A percentile compares a stretch with the other conserved stretches of the same genome.
Evolutionary conservation across 2,113 vertebrate genomes (phyloP).

Genomic region (Anarrhichthys ocellatus): DNA sequence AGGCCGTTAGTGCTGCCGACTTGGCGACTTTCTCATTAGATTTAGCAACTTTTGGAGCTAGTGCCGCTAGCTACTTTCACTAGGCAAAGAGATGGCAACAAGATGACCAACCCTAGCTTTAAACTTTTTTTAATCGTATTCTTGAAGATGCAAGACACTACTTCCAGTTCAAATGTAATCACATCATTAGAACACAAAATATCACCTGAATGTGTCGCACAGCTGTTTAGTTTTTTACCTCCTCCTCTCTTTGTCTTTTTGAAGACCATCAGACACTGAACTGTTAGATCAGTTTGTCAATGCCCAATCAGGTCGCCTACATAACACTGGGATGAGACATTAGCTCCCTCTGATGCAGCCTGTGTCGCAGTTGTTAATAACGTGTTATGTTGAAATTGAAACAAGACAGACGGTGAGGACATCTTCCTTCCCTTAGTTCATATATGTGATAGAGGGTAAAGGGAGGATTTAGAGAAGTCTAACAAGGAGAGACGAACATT

Average conservation of each 20-base stretch:
- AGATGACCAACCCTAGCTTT: no score
- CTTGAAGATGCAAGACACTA: background rate
- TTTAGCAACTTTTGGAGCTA: background rate
- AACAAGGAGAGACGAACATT: background rate
- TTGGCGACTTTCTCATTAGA: no score
- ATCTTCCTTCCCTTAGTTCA: background rate
- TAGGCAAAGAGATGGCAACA: background rate
- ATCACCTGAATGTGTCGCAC: background rate
- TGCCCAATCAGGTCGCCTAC: background rate
- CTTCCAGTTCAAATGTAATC: background rate
- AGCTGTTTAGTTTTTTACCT: background rate
- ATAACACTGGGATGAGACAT: background rate
- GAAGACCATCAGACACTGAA: background rate
- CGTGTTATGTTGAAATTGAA: background rate
- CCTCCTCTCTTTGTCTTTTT: background rate
- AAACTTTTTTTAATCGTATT: background rate
- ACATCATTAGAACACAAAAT: background rate
- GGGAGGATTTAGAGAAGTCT: background rate
- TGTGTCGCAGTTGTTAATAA: background rate
- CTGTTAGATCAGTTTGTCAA: background rate
- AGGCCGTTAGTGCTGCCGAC: no score
- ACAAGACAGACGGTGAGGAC: background rate
- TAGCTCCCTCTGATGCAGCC: background rate
- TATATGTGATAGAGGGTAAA: background rate
- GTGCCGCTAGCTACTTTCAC: background rate